Percentiles rank a stretch among this genome's conserved stretches.
Evolutionary conservation across 1,140 invertebrate genomes (phyloP).

Genomic region (Holcopasites calliopsidis): DNA sequence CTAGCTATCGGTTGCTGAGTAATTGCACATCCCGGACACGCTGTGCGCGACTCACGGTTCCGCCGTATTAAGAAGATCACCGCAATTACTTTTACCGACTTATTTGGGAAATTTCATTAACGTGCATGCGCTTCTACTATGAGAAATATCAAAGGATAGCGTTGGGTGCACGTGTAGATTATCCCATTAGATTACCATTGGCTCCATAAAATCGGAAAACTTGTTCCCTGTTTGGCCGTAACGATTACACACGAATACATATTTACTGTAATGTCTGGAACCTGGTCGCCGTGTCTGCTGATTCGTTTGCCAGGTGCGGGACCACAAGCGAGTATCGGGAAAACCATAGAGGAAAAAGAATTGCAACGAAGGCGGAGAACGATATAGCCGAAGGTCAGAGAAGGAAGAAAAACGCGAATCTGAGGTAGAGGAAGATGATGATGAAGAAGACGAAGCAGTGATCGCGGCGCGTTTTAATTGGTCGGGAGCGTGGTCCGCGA

Average conservation of each 20-base stretch:
- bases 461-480: conserved; percentile 78
- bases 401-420: conserved; percentile 10
- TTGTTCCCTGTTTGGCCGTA: conserved; percentile 11
- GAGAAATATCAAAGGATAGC: not conserved
- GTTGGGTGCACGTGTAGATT: no score
- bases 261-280: conserved; percentile 27
- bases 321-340: conserved; percentile 19
- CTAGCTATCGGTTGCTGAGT: not conserved
- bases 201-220: conserved; percentile 43
- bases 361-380: conserved; percentile 17
- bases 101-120: conserved; percentile 36
- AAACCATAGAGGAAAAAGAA: conserved; percentile 25
- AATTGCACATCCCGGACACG: not conserved
- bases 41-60: not conserved
- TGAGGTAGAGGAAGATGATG: conserved; percentile 14
- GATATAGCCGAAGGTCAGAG: conserved; percentile 5
- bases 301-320: conserved; percentile 20
- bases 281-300: conserved; percentile 44
- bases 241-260: conserved; percentile 35
- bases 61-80: conserved; percentile 24
- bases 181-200: conserved; percentile 25
- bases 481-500: conserved; percentile 64
- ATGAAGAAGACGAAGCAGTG: conserved; percentile 62
- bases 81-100: conserved; percentile 13
- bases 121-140: not conserved